phyloP scores from a whole-genome alignment of 2,113 vertebrate species.

The crab-eating macaque (Macaca fascicularis) region T2T-MFA8v1.1 NC_088375.1:180039501-180040000 shows the following conservation, averaged over 20 bases:
- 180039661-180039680: not conserved
- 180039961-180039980: conserved; percentile 49
- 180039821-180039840: too few species aligned
- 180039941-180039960: conserved; percentile 66
- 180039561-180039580: not conserved
- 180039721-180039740: not conserved
- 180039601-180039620: not conserved
- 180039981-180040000: conserved; percentile 43
- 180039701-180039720: not conserved
- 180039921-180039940: not conserved
- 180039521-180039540: not conserved
- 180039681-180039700: not conserved
- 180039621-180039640: not conserved
- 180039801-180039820: not conserved
- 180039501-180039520: not conserved
- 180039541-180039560: not conserved
- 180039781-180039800: not conserved
- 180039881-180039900: not conserved
- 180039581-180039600: not conserved
- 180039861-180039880: not conserved
- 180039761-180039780: not conserved
- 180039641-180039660: not conserved
- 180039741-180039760: not conserved
- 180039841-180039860: not conserved
- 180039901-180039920: not conserved